Evolutionary conservation across 2,113 vertebrate species (phyloP), one percentile per base, ranked within the genome.

Genomic region (Struthio camelus): DNA sequence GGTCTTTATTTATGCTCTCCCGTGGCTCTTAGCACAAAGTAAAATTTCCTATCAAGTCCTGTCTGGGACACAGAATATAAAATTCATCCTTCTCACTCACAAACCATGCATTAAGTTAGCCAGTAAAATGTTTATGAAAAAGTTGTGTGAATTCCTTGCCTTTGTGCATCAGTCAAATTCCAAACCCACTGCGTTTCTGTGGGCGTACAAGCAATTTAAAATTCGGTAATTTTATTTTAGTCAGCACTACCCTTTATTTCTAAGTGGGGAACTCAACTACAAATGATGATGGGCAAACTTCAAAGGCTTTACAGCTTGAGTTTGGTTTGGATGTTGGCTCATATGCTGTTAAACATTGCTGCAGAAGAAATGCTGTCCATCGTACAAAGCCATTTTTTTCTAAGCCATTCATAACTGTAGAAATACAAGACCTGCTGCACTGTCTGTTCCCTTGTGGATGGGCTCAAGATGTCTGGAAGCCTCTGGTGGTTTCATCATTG

Each of bases 131-230:
- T 96, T 96, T 54, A 67, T 86, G n/a, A 51, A 95, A 89, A 94
- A 97, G 54, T 84, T 89, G 76, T 42, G 88, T 64, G 56, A 97
- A 87, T 96, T 96, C 64, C 73, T 92, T 97, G 93, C 93, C 80
- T 87, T 96, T 90, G 72, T 91, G 88, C 91, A 87, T 87, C 93
- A 96, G 72, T 76, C 94, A 94, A 76, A 96, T 89, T 92, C 64
- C 34, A 96, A 97, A 56, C 75, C 71, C 89, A 96, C 83, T 94
- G 84, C 58, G 93, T 89, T 96, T 92, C 96, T 78, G 95, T 97
- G 93, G 95, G 94, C 44, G 93, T 97, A 88, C 59, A 93, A 96
- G 93, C 85, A 97, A 96, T 96, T 95, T 82, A 87, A 69, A 87
- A 86, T 86, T 83, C 89, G 95, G 91, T 56, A 92, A 91, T 96